phyloP scores from a whole-genome alignment of 2,113 vertebrate species.

The Pelecanus crispus region DNA sequence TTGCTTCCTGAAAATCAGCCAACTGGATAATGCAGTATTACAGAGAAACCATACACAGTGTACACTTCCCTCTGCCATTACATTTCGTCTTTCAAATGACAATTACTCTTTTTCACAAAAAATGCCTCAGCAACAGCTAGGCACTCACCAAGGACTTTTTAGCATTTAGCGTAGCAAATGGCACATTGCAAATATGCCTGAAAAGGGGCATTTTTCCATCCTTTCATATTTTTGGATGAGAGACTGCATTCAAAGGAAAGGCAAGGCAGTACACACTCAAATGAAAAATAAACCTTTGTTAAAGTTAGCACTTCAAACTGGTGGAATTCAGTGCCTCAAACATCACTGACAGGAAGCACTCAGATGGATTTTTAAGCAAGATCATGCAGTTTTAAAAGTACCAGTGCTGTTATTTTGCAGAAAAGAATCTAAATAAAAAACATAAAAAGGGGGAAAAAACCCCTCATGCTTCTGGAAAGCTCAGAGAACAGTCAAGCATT shows the following conservation, averaged over 20 bases:
- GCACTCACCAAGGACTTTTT: not conserved
- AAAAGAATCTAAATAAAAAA: not conserved
- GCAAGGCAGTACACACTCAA: not conserved
- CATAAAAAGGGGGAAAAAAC: not conserved
- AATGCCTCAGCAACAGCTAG: not conserved
- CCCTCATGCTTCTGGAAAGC: not conserved
- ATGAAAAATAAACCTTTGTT: constrained; percentile 46
- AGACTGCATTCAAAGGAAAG: not conserved
- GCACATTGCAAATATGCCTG: not conserved
- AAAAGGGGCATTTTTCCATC: constrained; percentile 5
- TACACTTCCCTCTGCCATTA: not conserved
- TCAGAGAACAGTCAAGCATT: not conserved
- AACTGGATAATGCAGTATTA: not conserved
- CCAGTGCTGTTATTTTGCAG: not conserved
- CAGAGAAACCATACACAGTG: not conserved
- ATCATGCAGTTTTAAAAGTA: not conserved
- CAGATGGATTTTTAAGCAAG: not conserved
- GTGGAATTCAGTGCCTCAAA: constrained; percentile 7
- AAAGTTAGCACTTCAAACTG: not conserved
- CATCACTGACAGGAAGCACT: not conserved
- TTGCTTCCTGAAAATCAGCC: not conserved
- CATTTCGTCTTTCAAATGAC: not conserved
- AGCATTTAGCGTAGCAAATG: not conserved
- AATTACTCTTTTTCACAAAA: not conserved
- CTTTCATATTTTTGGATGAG: constrained; percentile 21